Evolutionary conservation across 2,888 invertebrate species (phyloP).

Genomic region (Amiota mariae): DNA sequence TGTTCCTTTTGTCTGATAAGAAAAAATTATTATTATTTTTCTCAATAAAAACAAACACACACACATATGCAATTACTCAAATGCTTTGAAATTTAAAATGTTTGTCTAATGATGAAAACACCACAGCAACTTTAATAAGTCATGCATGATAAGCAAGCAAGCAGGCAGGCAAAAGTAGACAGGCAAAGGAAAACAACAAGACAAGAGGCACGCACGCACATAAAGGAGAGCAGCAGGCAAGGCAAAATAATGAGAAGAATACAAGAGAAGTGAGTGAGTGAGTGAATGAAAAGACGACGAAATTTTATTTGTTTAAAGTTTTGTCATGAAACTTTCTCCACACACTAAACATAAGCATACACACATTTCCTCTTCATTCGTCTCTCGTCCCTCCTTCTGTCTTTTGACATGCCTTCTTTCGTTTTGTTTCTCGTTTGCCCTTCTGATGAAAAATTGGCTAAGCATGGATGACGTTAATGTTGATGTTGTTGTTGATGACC

Average conservation of each 20-base stretch:
- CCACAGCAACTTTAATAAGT: too few species aligned
- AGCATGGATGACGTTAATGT: slow-evolving; percentile 5
- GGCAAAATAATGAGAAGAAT: too few species aligned
- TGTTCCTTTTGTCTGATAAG: slow-evolving; percentile 5
- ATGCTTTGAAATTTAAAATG: too few species aligned
- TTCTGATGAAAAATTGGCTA: background rate
- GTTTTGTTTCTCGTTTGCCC: background rate
- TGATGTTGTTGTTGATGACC: slow-evolving; percentile 47
- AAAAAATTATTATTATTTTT: background rate
- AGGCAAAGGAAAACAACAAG: background rate
- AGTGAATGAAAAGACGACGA: too few species aligned
- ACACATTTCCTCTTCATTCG: slow-evolving; percentile 3
- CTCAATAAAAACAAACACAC: too few species aligned
- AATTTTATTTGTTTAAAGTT: too few species aligned
- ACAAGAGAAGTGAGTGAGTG: too few species aligned
- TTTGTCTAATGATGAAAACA: background rate
- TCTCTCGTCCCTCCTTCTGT: slow-evolving; percentile 36
- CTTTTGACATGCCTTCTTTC: slow-evolving; percentile 38
- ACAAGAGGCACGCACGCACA: background rate
- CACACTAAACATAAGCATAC: slow-evolving; percentile 13
- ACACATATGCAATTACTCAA: too few species aligned
- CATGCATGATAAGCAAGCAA: background rate
- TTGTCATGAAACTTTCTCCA: slow-evolving; percentile 16
- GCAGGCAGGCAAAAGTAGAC: background rate
- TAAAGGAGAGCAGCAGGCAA: background rate